Conservation (phyloP, 1,140 invertebrate genomes). For the Coelopa frigida region DNA sequence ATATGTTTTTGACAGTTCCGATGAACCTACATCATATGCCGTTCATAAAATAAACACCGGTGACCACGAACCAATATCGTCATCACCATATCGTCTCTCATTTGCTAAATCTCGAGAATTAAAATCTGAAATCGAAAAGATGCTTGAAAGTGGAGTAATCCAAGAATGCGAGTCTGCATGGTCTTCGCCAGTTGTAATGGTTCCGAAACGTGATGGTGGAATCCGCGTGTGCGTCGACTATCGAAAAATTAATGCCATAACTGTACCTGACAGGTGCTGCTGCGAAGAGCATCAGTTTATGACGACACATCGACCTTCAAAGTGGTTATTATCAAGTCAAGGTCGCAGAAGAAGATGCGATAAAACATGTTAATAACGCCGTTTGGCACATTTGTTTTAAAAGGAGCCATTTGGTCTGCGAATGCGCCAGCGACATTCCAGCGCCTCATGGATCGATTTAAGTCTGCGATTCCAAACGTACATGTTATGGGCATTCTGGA, state of each 20-base stretch:
- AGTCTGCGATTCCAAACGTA: constrained; percentile 11
- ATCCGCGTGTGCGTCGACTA: constrained; percentile 40
- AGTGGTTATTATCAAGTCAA: constrained; percentile 40
- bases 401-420: constrained; percentile 44
- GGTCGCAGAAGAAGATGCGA: constrained; percentile 25
- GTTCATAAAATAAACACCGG: constrained; percentile 9
- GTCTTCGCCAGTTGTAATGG: constrained; percentile 37
- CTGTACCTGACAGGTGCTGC: constrained; percentile 33
- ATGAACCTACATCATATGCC: constrained; percentile 5
- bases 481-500: too few species aligned
- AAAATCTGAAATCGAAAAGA: constrained; percentile 20
- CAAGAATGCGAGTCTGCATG: constrained; percentile 36
- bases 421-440: constrained; percentile 42
- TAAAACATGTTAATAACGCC: constrained; percentile 45
- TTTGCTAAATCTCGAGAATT: constrained; percentile 14
- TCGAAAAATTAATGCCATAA: constrained; percentile 32
- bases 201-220: constrained; percentile 32
- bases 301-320: constrained; percentile 37
- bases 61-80: constrained; percentile 18
- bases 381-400: constrained; percentile 38
- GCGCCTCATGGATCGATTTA: constrained; percentile 34
- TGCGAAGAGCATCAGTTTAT: constrained; percentile 43
- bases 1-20: not conserved
- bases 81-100: constrained; percentile 26
- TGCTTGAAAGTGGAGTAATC: constrained; percentile 34